A percentile compares a stretch with the other conserved stretches of the same genome.
Conservation (phyloP, 2,797 vertebrate species). For the Pempheris klunzingeri region DNA sequence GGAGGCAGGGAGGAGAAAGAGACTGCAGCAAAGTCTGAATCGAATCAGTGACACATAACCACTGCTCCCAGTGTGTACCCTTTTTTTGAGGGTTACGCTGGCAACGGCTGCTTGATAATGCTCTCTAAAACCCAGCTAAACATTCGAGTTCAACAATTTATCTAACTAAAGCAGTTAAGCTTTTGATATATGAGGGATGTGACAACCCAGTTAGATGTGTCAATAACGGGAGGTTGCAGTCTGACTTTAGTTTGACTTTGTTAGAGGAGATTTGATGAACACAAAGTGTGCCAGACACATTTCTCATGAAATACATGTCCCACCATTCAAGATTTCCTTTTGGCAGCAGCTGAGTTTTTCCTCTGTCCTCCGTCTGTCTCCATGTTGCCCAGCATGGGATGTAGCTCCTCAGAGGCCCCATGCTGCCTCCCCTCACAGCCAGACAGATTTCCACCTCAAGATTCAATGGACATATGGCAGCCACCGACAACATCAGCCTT, state of each 20-base stretch:
- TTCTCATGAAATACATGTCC: neutral
- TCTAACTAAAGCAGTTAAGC: neutral
- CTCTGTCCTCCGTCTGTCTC: conserved; percentile 35
- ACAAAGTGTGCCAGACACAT: neutral
- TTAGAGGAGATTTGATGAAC: neutral
- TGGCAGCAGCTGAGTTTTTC: conserved; percentile 32
- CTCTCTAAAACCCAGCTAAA: conserved; percentile 3
- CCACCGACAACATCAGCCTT: conserved; percentile 37
- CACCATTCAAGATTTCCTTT: conserved; percentile 38
- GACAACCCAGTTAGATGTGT: neutral
- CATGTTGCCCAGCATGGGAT: conserved; percentile 38
- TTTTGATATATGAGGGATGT: too few relatives aligned
- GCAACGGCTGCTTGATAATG: conserved; percentile 1
- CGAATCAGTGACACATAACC: conserved; percentile 57
- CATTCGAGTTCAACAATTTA: neutral
- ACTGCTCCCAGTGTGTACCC: conserved; percentile 32
- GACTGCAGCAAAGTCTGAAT: conserved; percentile 61
- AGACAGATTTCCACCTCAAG: conserved; percentile 29
- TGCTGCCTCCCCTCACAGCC: conserved; percentile 32
- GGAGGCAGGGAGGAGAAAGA: conserved; percentile 55
- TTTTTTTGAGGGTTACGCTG: conserved; percentile 12
- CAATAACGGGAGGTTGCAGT: conserved; percentile 1
- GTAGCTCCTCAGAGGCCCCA: conserved; percentile 45
- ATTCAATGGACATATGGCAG: conserved; percentile 35
- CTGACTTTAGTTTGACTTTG: neutral